Evolutionary conservation across 1,140 invertebrate genomes (phyloP).

Genomic region (Atopsyche davidsoni): DNA sequence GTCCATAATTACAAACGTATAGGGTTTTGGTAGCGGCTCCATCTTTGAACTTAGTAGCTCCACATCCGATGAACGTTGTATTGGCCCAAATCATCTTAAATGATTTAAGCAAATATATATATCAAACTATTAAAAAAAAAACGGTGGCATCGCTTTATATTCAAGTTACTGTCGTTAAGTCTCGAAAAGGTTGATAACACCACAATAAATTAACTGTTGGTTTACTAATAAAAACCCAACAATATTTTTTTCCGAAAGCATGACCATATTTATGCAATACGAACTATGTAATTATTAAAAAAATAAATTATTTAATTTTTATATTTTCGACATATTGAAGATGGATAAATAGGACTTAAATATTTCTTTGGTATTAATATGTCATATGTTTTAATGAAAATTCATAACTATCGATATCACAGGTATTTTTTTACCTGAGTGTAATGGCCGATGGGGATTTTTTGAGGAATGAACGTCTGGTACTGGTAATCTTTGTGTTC

Average conservation of each 20-base stretch:
- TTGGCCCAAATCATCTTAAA: conserved; percentile 8
- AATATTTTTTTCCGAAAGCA: neutral
- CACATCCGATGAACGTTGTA: conserved; percentile 6
- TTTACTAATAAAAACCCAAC: neutral
- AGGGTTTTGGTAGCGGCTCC: neutral
- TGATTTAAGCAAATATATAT: too few species aligned
- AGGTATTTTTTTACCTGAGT: conserved; percentile 18
- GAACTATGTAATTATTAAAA: too few species aligned
- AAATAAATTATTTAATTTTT: too few species aligned
- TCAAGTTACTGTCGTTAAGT: neutral
- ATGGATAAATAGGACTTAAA: too few species aligned
- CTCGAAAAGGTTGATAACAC: neutral
- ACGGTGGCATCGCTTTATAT: neutral
- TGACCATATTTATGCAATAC: neutral
- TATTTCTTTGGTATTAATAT: neutral
- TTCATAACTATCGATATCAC: neutral
- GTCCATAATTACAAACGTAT: conserved; percentile 9
- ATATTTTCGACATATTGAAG: too few species aligned
- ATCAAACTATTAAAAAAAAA: neutral
- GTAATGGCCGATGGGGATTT: conserved; percentile 23
- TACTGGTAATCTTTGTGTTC: conserved; percentile 18
- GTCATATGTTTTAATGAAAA: neutral
- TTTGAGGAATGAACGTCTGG: conserved; percentile 2
- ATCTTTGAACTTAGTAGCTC: neutral
- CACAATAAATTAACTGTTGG: neutral